Evolutionary conservation across 2,888 invertebrate genomes (phyloP).

Genomic region (Minunthozetes semirufus): DNA sequence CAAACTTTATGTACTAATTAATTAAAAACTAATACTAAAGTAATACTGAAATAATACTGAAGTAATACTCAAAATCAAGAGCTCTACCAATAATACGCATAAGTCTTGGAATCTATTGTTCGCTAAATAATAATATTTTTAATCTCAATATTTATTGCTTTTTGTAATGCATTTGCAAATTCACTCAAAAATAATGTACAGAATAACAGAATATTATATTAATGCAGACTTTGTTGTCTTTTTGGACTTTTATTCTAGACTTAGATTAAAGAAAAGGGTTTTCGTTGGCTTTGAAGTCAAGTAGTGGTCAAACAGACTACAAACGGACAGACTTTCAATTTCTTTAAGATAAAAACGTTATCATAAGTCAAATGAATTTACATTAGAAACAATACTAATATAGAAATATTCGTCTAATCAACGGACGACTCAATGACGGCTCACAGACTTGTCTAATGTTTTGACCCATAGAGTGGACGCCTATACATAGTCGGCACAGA

Average conservation of each 20-base stretch:
- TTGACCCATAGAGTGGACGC: neutral
- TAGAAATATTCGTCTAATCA: neutral
- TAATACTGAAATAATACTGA: too few species aligned
- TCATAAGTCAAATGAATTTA: neutral
- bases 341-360: neutral
- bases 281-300: neutral
- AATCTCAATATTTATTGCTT: constrained; percentile 21
- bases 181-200: neutral
- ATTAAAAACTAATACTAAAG: constrained; percentile 26
- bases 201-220: neutral
- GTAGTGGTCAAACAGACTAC: neutral
- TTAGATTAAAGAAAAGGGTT: constrained; percentile 6
- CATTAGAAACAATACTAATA: neutral
- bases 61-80: constrained; percentile 26
- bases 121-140: constrained; percentile 11
- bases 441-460: constrained; percentile 3
- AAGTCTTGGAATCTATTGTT: constrained; percentile 12
- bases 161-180: neutral
- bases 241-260: too few species aligned
- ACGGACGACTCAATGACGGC: constrained; percentile 17
- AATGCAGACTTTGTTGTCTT: neutral
- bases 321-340: constrained; percentile 1
- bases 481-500: constrained; percentile 26
- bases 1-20: constrained; percentile 5
- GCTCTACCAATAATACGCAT: constrained; percentile 16